Conservation (phyloP, 2,113 vertebrate genomes). For the Vombatus ursinus region DNA sequence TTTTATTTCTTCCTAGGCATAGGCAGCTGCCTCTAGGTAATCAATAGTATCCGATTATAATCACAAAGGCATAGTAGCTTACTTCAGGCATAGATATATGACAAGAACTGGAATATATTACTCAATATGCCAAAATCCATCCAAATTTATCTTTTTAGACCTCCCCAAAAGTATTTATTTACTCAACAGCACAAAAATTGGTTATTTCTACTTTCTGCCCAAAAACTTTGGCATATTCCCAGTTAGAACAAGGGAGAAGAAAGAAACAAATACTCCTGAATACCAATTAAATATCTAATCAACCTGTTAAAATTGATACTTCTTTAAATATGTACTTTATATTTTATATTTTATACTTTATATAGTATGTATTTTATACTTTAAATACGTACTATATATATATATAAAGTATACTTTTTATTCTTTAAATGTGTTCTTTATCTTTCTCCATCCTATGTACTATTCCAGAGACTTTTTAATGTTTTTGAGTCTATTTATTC, state of each 20-base stretch:
- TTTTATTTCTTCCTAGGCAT: not conserved
- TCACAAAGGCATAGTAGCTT: not conserved
- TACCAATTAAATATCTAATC: not conserved
- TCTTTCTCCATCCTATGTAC: not conserved
- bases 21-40: not conserved
- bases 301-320: not conserved
- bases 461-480: not conserved
- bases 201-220: not conserved
- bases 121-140: not conserved
- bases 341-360: no score
- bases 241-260: not conserved
- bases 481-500: not conserved
- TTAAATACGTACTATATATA: not conserved
- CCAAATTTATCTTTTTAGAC: not conserved
- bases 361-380: no score
- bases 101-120: not conserved
- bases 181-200: not conserved
- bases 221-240: not conserved
- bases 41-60: not conserved
- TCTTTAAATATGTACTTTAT: not conserved
- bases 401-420: no score
- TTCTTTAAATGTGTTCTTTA: not conserved
- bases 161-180: not conserved
- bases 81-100: not conserved
- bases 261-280: not conserved